Evolutionary conservation across 2,797 vertebrate species (phyloP).

Genomic region (Uromys caudimaculatus): DNA sequence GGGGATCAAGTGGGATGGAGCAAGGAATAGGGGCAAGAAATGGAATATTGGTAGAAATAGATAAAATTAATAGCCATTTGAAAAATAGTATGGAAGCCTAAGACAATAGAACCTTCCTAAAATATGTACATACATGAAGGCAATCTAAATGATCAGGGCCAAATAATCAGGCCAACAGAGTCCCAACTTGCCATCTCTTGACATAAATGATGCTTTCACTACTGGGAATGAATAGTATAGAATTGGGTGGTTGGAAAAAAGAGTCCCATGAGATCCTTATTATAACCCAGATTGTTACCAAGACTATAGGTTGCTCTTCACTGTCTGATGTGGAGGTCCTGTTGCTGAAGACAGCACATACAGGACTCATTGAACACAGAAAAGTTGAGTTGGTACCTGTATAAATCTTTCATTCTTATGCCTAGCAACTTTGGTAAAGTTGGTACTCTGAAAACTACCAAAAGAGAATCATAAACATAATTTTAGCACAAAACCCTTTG

Average conservation of each 20-base stretch:
- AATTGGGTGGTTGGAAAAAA: background rate
- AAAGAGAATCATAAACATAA: background rate
- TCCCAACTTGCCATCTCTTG: background rate
- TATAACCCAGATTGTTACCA: too few relatives aligned
- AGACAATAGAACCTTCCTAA: background rate
- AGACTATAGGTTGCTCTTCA: background rate
- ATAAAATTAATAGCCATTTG: background rate
- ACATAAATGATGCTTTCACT: background rate
- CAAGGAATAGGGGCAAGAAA: background rate
- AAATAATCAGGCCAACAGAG: background rate
- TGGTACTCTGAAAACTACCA: background rate
- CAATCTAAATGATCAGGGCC: background rate
- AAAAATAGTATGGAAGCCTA: background rate
- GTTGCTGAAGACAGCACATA: background rate
- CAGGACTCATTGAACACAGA: background rate
- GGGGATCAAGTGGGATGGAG: background rate
- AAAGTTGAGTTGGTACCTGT: background rate
- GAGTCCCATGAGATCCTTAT: background rate
- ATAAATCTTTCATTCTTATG: too few relatives aligned
- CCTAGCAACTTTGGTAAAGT: background rate
- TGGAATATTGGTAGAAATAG: background rate
- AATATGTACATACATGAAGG: background rate
- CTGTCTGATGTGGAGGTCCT: background rate
- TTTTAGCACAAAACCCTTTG: background rate
- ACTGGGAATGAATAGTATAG: background rate